Evolutionary conservation across 1,140 invertebrate genomes (phyloP).

Genomic region (Berghia stephanieae): DNA sequence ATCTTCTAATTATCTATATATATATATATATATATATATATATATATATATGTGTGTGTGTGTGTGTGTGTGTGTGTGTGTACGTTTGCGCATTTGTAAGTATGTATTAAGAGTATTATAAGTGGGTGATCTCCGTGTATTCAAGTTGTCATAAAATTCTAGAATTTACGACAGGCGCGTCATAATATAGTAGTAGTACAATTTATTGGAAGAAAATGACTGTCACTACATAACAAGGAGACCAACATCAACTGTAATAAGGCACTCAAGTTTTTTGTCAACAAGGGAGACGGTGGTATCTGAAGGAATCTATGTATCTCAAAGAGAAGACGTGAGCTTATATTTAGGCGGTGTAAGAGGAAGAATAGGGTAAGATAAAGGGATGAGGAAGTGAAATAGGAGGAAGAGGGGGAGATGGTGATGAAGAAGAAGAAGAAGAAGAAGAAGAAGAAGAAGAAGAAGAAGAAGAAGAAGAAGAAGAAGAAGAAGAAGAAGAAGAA

Average conservation of each 20-base stretch:
- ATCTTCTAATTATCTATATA: no score
- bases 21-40: no score
- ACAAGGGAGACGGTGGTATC: no score
- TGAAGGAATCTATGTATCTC: no score
- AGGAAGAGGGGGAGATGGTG: background rate
- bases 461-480: background rate
- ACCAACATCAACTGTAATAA: background rate
- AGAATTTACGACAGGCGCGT: background rate
- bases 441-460: constrained; percentile 13
- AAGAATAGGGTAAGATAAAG: constrained; percentile 1
- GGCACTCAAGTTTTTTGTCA: no score
- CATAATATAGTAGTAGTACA: background rate
- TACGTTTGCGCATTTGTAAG: background rate
- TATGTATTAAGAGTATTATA: background rate
- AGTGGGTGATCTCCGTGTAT: background rate
- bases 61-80: constrained; percentile 1
- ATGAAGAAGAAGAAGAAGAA: constrained; percentile 14
- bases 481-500: background rate
- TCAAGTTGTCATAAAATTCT: background rate
- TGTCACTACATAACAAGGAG: background rate
- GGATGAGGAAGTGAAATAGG: background rate
- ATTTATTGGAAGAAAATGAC: background rate
- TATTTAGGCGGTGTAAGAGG: background rate
- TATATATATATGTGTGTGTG: background rate
- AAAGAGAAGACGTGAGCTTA: no score